Evolutionary conservation across 2,888 invertebrate species (phyloP).

Genomic region (Frankliniella intonsa): DNA sequence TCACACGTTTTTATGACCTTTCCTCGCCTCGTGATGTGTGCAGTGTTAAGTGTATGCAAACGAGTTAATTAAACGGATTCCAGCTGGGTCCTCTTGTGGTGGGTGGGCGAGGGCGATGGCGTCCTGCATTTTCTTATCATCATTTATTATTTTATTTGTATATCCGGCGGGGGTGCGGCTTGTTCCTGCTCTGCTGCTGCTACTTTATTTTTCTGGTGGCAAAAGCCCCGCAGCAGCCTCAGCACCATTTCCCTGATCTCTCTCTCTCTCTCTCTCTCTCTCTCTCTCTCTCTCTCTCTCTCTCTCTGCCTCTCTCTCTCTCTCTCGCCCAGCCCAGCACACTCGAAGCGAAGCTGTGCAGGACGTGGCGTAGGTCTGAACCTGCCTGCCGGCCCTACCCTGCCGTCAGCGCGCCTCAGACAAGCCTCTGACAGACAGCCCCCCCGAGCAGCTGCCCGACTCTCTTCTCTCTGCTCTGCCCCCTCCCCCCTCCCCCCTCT

Average conservation of each 20-base stretch:
- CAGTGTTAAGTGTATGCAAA: too few relatives aligned
- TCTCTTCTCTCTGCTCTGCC: not conserved
- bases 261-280: not conserved
- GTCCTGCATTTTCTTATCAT: too few relatives aligned
- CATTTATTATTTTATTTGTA: too few relatives aligned
- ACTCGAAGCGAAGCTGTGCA: not conserved
- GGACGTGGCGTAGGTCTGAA: not conserved
- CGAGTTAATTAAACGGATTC: too few relatives aligned
- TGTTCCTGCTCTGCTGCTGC: not conserved
- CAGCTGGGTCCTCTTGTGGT: too few relatives aligned
- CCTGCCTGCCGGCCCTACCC: not conserved
- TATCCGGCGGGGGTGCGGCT: not conserved
- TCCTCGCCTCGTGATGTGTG: too few relatives aligned
- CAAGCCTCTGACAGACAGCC: not conserved
- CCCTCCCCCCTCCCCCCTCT: not conserved
- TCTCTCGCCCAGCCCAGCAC: not conserved
- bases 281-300: not conserved
- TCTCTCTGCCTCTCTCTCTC: not conserved
- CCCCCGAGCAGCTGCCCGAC: not conserved
- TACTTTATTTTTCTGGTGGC: not conserved
- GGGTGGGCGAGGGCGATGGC: too few relatives aligned
- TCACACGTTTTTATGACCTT: too few relatives aligned
- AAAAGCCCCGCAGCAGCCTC: too few relatives aligned
- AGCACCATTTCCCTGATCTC: not conserved
- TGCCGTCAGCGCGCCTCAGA: not conserved